Base-by-base conservation (phyloP, 1,140 invertebrate genomes). In the Streblospio benedicti region DNA sequence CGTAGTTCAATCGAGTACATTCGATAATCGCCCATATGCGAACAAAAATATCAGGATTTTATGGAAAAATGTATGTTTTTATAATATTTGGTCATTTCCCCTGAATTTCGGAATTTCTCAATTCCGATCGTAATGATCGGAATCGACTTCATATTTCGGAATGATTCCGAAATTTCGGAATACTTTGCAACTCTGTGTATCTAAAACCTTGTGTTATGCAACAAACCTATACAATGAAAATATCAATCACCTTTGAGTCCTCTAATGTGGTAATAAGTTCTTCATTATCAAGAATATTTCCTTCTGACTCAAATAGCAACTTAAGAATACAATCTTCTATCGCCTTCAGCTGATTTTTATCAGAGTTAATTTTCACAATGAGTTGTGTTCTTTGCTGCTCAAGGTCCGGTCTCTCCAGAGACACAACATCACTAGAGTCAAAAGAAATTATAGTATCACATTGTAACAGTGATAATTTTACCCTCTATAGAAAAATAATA, bases 331-430 rank as follows among this genome's bases (percentile, higher is more conserved):
- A 66, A 61, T 77, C 74, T 54, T 78, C 76, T 53, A 93, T 87
- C 2, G 80, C 81, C 57, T 90, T 83, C 44, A 93, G 74, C 64
- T 90, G 86, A 16, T 84, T 85, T 71, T 89, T 91, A 69, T 93
- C 91, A 0, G 84, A 77, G 62, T 91, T 91, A 60, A 93, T 93
- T 61, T 85, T 84, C 2, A 85, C 81, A 55, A 92, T 87, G 6
- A 93, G 76, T 73, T 91, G 85, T 55, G 85, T 88, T 35, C 90
- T 81, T 74, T 86, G 82, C 58, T 83, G 76, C 74, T 93, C 90
- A 45, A 93, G 76, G 62, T 91, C 90, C 1, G 89, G 89, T 54
- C 88, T 76, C 77, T 93, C 90, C 54, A 79, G 64, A 18, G 73
- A 68, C 16, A 78, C 76, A 6, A 79, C 75, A 60, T 79, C 76